A percentile compares a stretch with the other conserved stretches of the same genome.
phyloP scores from a whole-genome alignment of 2,888 invertebrate genomes.

The Cabera pusaria region DNA sequence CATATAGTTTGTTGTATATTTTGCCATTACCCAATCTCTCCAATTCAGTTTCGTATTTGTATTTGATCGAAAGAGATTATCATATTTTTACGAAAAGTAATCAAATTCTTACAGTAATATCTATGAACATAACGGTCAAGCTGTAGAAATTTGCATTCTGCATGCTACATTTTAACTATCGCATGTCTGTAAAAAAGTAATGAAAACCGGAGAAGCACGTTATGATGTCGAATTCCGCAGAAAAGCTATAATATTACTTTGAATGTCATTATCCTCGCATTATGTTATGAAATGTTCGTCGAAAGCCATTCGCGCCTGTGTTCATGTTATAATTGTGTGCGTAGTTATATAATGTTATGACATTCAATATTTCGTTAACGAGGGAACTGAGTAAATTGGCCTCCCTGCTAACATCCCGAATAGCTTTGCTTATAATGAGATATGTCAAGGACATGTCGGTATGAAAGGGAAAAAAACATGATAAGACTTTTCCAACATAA shows the following conservation, averaged over 20 bases:
- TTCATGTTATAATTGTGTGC: constrained; percentile 10
- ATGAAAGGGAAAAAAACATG: constrained; percentile 5
- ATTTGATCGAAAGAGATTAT: too few relatives aligned
- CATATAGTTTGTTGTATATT: too few relatives aligned
- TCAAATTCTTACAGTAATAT: too few relatives aligned
- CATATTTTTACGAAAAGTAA: too few relatives aligned
- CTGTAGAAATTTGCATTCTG: too few relatives aligned
- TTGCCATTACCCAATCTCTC: too few relatives aligned
- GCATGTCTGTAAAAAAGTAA: background rate
- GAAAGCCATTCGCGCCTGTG: constrained; percentile 8
- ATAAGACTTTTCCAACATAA: constrained; percentile 6
- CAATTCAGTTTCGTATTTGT: too few relatives aligned
- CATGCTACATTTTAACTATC: background rate
- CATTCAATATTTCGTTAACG: constrained; percentile 10
- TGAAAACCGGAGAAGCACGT: constrained; percentile 12
- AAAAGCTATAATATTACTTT: constrained; percentile 22
- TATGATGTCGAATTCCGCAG: constrained; percentile 9
- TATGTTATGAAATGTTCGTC: constrained; percentile 24
- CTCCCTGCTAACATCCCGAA: constrained; percentile 6
- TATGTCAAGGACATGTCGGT: constrained; percentile 10
- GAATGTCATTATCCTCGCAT: constrained; percentile 24
- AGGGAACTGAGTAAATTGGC: constrained; percentile 6
- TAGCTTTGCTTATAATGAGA: constrained; percentile 10
- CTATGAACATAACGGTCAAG: too few relatives aligned
- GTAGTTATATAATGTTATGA: constrained; percentile 7